Base-by-base conservation (phyloP, 2,113 vertebrate species). In the Gavialis gangeticus region DNA sequence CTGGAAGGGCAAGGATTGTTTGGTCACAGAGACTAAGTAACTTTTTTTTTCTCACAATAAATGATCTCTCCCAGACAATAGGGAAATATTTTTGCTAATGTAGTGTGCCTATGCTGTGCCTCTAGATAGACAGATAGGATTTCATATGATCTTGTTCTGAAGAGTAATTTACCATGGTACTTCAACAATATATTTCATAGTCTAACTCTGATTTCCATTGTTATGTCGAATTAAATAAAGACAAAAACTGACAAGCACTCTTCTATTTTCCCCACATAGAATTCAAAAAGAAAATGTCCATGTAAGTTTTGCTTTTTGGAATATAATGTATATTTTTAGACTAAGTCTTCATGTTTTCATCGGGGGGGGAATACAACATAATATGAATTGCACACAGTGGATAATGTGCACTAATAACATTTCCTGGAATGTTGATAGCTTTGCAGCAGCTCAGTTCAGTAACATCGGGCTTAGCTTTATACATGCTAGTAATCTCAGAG, bases 91-190 rank as follows among this genome's bases (percentile, higher is more conserved):
- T 82, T 1, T 15, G 56, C 84, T 57, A 91, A 28, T 4, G 13
- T 11, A 66, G 60, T 2, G 3, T 54, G 12, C 0, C 1, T 28
- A 57, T 57, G 71, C 75, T 1, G 0, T 62, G 58, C 5, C 46
- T 4, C 21, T 77, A 66, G 27, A 25, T 80, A 62, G 71, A 57
- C 24, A 78, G 18, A 66, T 1, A 81, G 25, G 55, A 64, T 19
- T 89, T 66, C 58, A 55, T 37, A 57, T 46, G 69, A 88, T 84
- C 30, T 91, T 11, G 56, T 87, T 37, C 34, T 17, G 3, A 79
- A 22, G 2, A 77, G 54, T n/a, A 46, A 69, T 91, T 88, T 84
- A 75, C 69, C 87, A 69, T 75, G 78, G 27, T 25, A 79, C 57
- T 91, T 93, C 22, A 71, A 64, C 28, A 89, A 82, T 34, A 2